phyloP scores from a whole-genome alignment of 2,113 vertebrate genomes.

The Lethenteron reissneri region DNA sequence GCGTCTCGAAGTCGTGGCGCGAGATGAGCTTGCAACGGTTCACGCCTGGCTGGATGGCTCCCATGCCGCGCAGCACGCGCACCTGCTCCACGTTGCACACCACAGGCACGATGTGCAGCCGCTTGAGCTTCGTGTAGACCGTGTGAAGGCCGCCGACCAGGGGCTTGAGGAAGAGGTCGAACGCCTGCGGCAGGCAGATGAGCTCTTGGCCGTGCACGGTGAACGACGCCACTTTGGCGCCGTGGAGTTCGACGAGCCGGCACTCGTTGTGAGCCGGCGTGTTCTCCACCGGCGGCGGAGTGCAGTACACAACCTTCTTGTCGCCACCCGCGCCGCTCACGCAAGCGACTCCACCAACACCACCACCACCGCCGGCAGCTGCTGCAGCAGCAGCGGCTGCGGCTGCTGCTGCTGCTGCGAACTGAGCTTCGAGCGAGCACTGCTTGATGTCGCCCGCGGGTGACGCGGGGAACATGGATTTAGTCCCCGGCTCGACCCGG shows the following conservation, averaged over 20 bases:
- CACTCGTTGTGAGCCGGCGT: slow-evolving; percentile 98
- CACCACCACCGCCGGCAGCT: no score
- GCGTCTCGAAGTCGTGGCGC: slow-evolving; percentile 90
- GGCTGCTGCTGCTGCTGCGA: neutral
- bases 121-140: slow-evolving; percentile 96
- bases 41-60: slow-evolving; percentile 87
- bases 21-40: slow-evolving; percentile 98
- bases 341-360: no score
- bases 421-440: neutral
- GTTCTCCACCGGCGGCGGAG: slow-evolving; percentile 90
- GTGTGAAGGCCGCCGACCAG: slow-evolving; percentile 93
- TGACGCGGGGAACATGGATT: slow-evolving; percentile 4
- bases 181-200: slow-evolving; percentile 92
- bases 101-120: slow-evolving; percentile 90
- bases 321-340: neutral
- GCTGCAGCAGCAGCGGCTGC: no score
- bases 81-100: slow-evolving; percentile 98
- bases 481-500: neutral
- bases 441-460: neutral
- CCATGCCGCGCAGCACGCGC: slow-evolving; percentile 80
- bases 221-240: slow-evolving; percentile 91
- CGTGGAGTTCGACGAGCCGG: slow-evolving; percentile 88
- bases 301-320: slow-evolving; percentile 47
- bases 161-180: slow-evolving; percentile 97
- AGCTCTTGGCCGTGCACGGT: slow-evolving; percentile 88